Conservation (phyloP, 1,140 invertebrate species). For the Drosophila oshimai region DNA sequence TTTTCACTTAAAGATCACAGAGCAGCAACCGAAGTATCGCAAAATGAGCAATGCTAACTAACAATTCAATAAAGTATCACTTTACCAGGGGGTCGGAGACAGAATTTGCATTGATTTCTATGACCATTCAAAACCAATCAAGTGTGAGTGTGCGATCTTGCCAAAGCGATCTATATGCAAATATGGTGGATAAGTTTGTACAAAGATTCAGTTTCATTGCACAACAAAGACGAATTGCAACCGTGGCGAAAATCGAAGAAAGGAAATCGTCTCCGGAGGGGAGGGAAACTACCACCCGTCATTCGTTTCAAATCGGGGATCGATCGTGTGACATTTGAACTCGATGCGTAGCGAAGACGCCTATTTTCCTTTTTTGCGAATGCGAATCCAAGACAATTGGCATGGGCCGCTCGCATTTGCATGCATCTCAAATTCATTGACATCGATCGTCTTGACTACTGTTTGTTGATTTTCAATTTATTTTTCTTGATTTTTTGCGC, state of each 20-base stretch:
- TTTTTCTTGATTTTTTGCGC: constrained; percentile 75
- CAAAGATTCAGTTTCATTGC: constrained; percentile 70
- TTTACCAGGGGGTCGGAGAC: constrained; percentile 45
- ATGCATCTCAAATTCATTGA: constrained; percentile 75
- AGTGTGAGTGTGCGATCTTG: constrained; percentile 59
- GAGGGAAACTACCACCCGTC: constrained; percentile 31
- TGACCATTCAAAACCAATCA: constrained; percentile 65
- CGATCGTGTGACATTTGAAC: constrained; percentile 63
- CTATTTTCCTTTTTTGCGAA: constrained; percentile 19
- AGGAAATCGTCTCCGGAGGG: constrained; percentile 1
- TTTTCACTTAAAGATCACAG: constrained; percentile 34
- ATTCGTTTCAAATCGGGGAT: constrained; percentile 40
- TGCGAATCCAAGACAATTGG: constrained; percentile 37
- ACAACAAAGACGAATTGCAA: constrained; percentile 67
- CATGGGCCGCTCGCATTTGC: constrained; percentile 56
- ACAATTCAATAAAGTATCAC: constrained; percentile 56
- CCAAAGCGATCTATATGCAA: constrained; percentile 58
- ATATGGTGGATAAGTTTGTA: constrained; percentile 23
- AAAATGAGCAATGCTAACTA: constrained; percentile 35
- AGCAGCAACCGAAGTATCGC: not conserved
- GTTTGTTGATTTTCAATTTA: constrained; percentile 80
- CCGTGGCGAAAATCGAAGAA: constrained; percentile 63
- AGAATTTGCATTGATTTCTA: constrained; percentile 58
- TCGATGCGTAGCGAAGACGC: constrained; percentile 30
- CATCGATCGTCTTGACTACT: constrained; percentile 62